These are phyloP conservation scores for Eumacrocentrus americanus DNA, from an alignment of 2,888 invertebrate genomes.

Conservation along the genomic window DNA sequence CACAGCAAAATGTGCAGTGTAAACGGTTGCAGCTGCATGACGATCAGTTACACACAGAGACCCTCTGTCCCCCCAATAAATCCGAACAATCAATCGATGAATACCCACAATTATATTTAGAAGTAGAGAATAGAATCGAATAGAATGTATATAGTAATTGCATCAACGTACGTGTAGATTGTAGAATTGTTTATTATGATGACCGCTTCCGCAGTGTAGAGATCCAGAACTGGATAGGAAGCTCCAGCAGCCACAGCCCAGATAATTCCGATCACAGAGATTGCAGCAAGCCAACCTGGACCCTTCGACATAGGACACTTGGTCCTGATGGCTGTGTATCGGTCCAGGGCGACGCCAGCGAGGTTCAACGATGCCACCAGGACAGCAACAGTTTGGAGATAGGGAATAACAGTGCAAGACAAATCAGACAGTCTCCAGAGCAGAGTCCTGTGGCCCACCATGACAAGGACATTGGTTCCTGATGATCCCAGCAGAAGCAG, in stretches of 20 bases:
- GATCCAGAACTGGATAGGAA: slow-evolving; percentile 44
- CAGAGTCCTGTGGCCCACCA: slow-evolving; percentile 30
- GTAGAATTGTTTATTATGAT: slow-evolving; percentile 39
- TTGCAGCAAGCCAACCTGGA: slow-evolving; percentile 15
- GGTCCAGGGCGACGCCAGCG: slow-evolving; percentile 65
- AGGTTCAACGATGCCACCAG: slow-evolving; percentile 65
- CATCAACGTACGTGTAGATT: slow-evolving; percentile 41
- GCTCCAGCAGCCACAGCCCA: slow-evolving; percentile 42
- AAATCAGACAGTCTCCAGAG: slow-evolving; percentile 42
- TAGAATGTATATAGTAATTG: slow-evolving; percentile 6
- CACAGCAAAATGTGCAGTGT: slow-evolving; percentile 40
- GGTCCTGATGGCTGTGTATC: slow-evolving; percentile 57
- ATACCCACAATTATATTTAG: slow-evolving; percentile 1
- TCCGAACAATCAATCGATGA: slow-evolving; percentile 15
- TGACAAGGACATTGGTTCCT: slow-evolving; percentile 38
- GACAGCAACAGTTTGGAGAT: slow-evolving; percentile 63
- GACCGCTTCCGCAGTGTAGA: slow-evolving; percentile 38
- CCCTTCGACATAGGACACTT: slow-evolving; percentile 36
- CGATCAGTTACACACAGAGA: slow-evolving; percentile 40
- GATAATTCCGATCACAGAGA: slow-evolving; percentile 34
- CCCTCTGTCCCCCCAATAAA: slow-evolving; percentile 30
- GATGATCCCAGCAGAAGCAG: slow-evolving; percentile 39
- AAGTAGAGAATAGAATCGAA: background rate
- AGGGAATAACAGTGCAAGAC: slow-evolving; percentile 63
- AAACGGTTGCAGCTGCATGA: slow-evolving; percentile 35